These are phyloP conservation scores for Caenorhabditis sp. DNA, from an alignment of 2,888 invertebrate genomes.

Conservation along the genomic window DNA sequence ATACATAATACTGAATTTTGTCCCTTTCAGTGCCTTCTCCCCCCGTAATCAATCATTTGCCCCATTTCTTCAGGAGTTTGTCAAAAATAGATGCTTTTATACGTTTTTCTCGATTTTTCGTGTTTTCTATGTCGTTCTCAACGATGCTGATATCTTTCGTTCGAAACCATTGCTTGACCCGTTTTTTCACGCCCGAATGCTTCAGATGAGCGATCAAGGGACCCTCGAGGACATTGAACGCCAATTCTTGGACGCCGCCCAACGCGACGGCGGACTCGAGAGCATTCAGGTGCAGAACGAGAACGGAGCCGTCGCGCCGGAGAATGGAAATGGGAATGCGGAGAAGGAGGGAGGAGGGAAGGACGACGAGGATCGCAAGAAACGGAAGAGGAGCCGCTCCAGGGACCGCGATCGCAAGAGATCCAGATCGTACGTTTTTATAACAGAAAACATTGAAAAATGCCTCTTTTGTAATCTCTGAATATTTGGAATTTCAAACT, in stretches of 20 bases:
- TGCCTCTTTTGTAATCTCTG: too few relatives aligned
- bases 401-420: slow-evolving; percentile 61
- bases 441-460: too few relatives aligned
- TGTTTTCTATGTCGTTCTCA: too few relatives aligned
- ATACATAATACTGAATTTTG: too few relatives aligned
- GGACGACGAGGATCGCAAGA: slow-evolving; percentile 58
- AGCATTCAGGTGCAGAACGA: slow-evolving; percentile 7
- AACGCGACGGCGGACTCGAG: slow-evolving; percentile 45
- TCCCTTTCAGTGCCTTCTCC: too few relatives aligned
- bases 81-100: too few relatives aligned
- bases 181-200: too few relatives aligned
- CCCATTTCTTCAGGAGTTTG: too few relatives aligned
- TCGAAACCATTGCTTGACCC: too few relatives aligned
- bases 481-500: not conserved
- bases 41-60: too few relatives aligned
- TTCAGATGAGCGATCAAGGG: slow-evolving; percentile 29
- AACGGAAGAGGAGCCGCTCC: slow-evolving; percentile 57
- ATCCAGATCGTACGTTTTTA: slow-evolving; percentile 56
- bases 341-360: slow-evolving; percentile 1
- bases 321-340: slow-evolving; percentile 8
- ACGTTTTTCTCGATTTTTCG: too few relatives aligned
- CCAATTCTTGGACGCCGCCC: slow-evolving; percentile 49
- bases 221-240: slow-evolving; percentile 51
- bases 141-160: too few relatives aligned
- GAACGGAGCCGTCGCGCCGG: not conserved